Evolutionary conservation across 2,797 vertebrate genomes (phyloP).

Genomic region (Acestrorhynchus altus): DNA sequence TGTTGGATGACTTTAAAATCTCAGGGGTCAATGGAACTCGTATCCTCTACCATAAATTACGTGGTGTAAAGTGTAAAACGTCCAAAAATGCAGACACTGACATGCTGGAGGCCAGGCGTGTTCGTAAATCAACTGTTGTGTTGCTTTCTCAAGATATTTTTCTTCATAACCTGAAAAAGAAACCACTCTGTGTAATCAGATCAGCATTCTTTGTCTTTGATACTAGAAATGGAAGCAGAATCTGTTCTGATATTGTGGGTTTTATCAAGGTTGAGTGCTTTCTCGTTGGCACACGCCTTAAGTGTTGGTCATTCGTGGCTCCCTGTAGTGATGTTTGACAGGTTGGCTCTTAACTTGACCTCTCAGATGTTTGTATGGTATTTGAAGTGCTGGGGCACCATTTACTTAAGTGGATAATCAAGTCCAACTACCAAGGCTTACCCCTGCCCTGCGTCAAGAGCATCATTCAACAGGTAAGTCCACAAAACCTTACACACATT

Average conservation of each 20-base stretch:
- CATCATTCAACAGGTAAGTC: constrained; percentile 91
- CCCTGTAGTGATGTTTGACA: constrained; percentile 10
- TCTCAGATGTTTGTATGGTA: constrained; percentile 96
- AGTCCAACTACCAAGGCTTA: constrained; percentile 98
- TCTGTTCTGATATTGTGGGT: not conserved
- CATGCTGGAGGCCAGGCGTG: not conserved
- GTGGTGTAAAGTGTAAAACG: not conserved
- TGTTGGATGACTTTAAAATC: constrained; percentile 98
- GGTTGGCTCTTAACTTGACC: constrained; percentile 76
- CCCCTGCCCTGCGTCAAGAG: constrained; percentile 94
- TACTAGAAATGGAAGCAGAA: not conserved
- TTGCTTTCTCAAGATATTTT: not conserved
- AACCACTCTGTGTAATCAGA: not conserved
- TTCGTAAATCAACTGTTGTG: not conserved
- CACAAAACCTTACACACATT: not conserved
- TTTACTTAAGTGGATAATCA: constrained; percentile 99
- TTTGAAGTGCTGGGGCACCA: constrained; percentile 98
- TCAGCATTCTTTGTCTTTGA: no score
- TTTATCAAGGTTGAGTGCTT: not conserved
- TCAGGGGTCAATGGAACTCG: constrained; percentile 95
- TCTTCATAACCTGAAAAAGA: not conserved
- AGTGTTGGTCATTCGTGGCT: not conserved
- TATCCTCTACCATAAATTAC: constrained; percentile 81
- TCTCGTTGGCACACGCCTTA: not conserved
- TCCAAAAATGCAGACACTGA: constrained; percentile 11